phyloP scores from a whole-genome alignment of 2,113 vertebrate genomes.

The Caretta caretta region DNA sequence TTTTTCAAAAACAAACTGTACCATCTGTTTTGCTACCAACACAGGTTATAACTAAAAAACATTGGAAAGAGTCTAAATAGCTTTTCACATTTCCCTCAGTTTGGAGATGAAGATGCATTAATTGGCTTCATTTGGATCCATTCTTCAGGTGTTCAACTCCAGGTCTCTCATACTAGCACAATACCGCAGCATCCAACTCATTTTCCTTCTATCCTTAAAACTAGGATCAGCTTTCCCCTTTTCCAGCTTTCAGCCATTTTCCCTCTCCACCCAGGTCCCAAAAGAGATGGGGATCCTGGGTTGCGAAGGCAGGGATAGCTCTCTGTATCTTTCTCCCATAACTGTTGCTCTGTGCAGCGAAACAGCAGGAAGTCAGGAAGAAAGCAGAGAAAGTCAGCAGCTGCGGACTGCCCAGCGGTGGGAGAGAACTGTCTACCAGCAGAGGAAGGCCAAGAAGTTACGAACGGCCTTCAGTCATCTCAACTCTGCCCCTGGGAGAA shows the following conservation, averaged over 20 bases:
- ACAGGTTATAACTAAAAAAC: conserved; percentile 8
- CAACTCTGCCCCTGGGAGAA: neutral
- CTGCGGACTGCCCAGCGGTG: neutral
- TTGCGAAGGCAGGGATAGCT: neutral
- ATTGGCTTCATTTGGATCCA: neutral
- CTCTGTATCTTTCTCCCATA: neutral
- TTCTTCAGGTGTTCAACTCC: neutral
- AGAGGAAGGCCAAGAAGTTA: neutral
- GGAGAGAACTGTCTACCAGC: neutral
- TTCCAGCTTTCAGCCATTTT: neutral
- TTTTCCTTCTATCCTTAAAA: neutral
- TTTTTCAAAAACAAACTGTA: neutral
- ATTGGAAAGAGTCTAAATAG: conserved; percentile 33
- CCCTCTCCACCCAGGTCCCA: neutral
- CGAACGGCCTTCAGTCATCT: neutral
- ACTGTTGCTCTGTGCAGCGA: neutral
- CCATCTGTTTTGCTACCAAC: neutral
- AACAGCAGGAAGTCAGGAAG: neutral
- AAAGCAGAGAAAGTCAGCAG: neutral
- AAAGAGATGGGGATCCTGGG: neutral
- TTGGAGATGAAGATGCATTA: conserved; percentile 8
- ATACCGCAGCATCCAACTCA: accelerated
- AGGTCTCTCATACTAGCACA: neutral
- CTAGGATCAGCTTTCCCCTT: neutral
- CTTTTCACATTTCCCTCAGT: neutral